These are phyloP conservation scores for Sepiola atlantica DNA, from an alignment of 2,888 invertebrate species.

Conservation along the genomic window DNA sequence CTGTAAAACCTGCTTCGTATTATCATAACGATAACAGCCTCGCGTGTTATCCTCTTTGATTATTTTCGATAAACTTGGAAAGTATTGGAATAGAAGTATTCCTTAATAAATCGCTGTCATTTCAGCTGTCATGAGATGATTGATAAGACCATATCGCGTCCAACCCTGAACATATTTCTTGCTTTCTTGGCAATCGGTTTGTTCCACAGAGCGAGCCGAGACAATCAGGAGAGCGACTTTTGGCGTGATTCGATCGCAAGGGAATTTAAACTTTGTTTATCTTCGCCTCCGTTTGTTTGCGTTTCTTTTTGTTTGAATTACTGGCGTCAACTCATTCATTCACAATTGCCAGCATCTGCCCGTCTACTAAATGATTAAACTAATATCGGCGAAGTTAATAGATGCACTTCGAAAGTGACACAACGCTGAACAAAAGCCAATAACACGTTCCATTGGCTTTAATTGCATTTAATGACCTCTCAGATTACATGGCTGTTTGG, in stretches of 20 bases:
- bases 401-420: background rate
- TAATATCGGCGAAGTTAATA: background rate
- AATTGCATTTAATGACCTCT: background rate
- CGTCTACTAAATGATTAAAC: background rate
- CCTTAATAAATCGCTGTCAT: background rate
- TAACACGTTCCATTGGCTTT: background rate
- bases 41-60: too few relatives aligned
- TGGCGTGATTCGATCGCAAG: background rate
- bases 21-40: too few relatives aligned
- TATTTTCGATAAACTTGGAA: background rate
- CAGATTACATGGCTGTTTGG: background rate
- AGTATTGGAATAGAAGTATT: background rate
- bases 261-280: background rate
- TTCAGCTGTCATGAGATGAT: background rate
- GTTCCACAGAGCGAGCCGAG: background rate
- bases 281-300: background rate
- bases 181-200: background rate
- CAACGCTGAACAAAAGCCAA: background rate
- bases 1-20: too few relatives aligned
- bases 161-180: background rate
- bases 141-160: background rate
- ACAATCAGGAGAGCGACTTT: background rate
- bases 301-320: background rate
- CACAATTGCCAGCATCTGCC: background rate
- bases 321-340: background rate